Conservation (phyloP, 2,797 vertebrate genomes). For the Telmatherina bonti region DNA sequence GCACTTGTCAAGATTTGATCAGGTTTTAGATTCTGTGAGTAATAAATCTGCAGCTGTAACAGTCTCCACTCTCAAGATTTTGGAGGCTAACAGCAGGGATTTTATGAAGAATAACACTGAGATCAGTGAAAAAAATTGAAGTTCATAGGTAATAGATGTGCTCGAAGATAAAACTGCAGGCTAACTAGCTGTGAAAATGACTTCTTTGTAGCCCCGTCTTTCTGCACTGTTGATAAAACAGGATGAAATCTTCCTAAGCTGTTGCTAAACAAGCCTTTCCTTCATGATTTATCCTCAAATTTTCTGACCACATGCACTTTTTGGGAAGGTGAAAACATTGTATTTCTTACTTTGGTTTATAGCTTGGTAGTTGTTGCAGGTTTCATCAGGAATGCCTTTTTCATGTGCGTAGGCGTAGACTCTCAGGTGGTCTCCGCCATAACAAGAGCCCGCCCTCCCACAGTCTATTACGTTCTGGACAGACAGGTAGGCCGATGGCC, state of each 20-base stretch:
- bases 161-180: neutral
- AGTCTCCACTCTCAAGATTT: neutral
- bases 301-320: neutral
- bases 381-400: slow-evolving; percentile 92
- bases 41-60: neutral
- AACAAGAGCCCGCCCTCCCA: slow-evolving; percentile 87
- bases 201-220: neutral
- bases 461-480: slow-evolving; percentile 95
- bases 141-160: neutral
- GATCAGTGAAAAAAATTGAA: neutral
- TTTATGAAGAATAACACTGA: neutral
- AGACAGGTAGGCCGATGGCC: slow-evolving; percentile 92
- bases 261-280: neutral
- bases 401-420: slow-evolving; percentile 91
- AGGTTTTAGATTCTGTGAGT: neutral
- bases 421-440: slow-evolving; percentile 88
- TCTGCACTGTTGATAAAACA: too few relatives aligned
- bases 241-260: neutral
- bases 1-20: neutral
- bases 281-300: neutral
- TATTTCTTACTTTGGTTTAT: slow-evolving; percentile 91
- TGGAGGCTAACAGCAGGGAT: neutral
- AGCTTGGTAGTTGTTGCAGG: slow-evolving; percentile 98
- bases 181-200: neutral
- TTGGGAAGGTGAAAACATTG: too few relatives aligned